Evolutionary conservation across 2,797 vertebrate species (phyloP).

Genomic region (Arvicola amphibius): DNA sequence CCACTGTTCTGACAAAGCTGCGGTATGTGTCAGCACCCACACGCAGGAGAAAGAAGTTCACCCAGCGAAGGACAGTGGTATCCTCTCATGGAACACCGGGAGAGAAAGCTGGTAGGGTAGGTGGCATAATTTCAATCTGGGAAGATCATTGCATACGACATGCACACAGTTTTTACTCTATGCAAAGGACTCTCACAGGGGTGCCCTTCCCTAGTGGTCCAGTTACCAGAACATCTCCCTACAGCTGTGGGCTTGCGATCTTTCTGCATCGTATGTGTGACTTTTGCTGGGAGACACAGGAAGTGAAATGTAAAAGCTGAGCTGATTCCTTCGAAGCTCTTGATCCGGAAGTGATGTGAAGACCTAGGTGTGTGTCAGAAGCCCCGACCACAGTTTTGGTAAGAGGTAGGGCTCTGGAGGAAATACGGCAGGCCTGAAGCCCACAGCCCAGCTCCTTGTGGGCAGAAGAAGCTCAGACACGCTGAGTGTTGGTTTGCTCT

Average conservation of each 20-base stretch:
- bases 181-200: rapidly evolving
- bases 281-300: not conserved
- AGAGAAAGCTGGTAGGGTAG: rapidly evolving
- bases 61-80: rapidly evolving
- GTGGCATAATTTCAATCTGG: not conserved
- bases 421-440: rapidly evolving
- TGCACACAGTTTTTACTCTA: not conserved
- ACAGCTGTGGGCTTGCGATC: not conserved
- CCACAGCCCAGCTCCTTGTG: rapidly evolving
- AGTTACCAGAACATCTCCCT: not conserved
- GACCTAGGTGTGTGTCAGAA: not conserved
- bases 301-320: not conserved
- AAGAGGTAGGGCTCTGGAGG: rapidly evolving
- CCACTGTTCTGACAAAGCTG: not conserved
- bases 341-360: not conserved
- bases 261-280: rapidly evolving
- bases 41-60: not conserved
- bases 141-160: rapidly evolving
- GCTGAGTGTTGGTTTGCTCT: not conserved
- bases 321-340: not conserved
- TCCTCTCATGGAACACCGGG: not conserved
- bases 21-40: not conserved
- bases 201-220: rapidly evolving
- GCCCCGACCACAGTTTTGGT: too few relatives aligned
- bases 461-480: not conserved